Evolutionary conservation across 2,113 vertebrate species (phyloP).

Genomic region (Carettochelys insculpta): DNA sequence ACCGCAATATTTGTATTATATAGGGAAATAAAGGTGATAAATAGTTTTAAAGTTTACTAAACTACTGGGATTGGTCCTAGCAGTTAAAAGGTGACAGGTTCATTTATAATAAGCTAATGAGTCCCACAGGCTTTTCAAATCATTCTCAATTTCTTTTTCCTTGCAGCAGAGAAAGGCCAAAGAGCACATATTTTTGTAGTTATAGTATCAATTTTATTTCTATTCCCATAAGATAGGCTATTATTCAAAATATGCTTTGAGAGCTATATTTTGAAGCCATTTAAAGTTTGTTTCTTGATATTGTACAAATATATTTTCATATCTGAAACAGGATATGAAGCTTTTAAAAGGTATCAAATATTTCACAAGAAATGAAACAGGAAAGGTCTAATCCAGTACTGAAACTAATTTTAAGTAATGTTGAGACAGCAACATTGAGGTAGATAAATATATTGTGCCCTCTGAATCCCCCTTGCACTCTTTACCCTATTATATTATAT

Average conservation of each 20-base stretch:
- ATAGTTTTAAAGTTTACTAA: neutral
- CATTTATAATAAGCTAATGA: neutral
- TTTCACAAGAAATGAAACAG: neutral
- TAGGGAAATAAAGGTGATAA: neutral
- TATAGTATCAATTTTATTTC: neutral
- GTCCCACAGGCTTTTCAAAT: neutral
- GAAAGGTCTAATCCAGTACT: neutral
- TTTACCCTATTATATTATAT: neutral
- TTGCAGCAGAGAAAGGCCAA: neutral
- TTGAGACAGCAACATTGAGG: neutral
- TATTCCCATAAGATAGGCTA: neutral
- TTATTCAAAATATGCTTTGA: neutral
- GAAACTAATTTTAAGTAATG: neutral
- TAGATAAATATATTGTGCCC: neutral
- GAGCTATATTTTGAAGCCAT: neutral
- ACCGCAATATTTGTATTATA: neutral
- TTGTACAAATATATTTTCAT: neutral
- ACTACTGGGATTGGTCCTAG: neutral
- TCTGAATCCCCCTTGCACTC: neutral
- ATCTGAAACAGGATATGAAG: neutral
- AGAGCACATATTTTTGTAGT: neutral
- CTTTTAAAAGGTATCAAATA: neutral
- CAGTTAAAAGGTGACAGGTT: neutral
- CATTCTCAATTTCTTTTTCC: neutral
- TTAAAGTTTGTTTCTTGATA: neutral